Conservation (phyloP, 1,140 invertebrate genomes). For the Watersipora subatra region DNA sequence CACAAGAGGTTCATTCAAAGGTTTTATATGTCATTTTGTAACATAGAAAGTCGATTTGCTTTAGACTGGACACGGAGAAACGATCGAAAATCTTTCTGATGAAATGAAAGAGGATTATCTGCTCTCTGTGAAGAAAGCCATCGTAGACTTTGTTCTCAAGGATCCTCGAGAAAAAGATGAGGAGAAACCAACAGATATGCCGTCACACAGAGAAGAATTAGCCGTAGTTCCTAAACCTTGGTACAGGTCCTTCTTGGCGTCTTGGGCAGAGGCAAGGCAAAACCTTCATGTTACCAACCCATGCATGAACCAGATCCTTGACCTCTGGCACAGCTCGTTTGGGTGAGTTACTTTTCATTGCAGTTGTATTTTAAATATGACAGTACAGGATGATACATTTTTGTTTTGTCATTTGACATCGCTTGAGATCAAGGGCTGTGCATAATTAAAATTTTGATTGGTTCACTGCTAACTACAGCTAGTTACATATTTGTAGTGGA, state of each 20-base stretch:
- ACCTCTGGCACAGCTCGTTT: slow-evolving; percentile 66
- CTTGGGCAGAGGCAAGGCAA: slow-evolving; percentile 43
- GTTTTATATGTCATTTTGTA: too few species aligned
- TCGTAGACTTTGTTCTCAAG: slow-evolving; percentile 65
- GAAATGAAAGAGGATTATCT: slow-evolving; percentile 60
- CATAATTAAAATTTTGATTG: too few species aligned
- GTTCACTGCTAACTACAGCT: too few species aligned
- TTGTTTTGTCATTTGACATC: too few species aligned
- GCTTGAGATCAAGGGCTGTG: too few species aligned
- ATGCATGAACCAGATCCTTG: slow-evolving; percentile 62
- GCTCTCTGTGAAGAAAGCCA: slow-evolving; percentile 69
- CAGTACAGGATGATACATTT: too few species aligned
- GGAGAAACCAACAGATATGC: slow-evolving; percentile 27
- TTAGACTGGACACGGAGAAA: slow-evolving; percentile 28
- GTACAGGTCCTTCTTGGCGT: slow-evolving; percentile 43
- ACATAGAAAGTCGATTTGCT: slow-evolving; percentile 8
- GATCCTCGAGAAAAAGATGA: slow-evolving; percentile 48
- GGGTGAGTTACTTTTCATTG: slow-evolving; percentile 53
- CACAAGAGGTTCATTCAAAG: too few species aligned
- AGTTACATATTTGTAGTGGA: too few species aligned
- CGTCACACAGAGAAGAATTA: slow-evolving; percentile 46
- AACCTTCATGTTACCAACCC: slow-evolving; percentile 66
- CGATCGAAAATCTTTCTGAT: slow-evolving; percentile 40
- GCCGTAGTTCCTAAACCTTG: slow-evolving; percentile 52
- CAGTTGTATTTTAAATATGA: too few species aligned